phyloP scores from a whole-genome alignment of 2,888 invertebrate genomes.

The Caenorhabditis auriculariae region DNA sequence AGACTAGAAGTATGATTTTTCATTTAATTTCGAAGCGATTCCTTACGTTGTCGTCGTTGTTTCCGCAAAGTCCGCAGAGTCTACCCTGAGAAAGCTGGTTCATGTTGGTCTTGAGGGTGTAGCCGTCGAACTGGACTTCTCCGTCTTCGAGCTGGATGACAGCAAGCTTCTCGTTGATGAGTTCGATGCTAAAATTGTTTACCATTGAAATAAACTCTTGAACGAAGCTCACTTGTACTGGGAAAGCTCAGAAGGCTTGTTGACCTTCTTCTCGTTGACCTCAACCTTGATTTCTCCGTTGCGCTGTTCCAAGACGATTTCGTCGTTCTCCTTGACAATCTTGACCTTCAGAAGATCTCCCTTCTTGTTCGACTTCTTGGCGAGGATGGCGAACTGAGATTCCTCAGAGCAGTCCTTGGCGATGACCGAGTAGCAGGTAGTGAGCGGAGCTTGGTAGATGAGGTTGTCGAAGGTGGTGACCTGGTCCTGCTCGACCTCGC shows the following conservation, averaged over 20 bases:
- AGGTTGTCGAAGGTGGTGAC: slow-evolving; percentile 62
- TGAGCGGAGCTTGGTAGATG: slow-evolving; percentile 51
- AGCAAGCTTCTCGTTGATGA: slow-evolving; percentile 22
- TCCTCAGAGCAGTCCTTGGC: slow-evolving; percentile 65
- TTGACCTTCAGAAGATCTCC: slow-evolving; percentile 54
- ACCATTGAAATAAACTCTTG: neutral
- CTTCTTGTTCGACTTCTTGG: slow-evolving; percentile 50
- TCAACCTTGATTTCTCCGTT: slow-evolving; percentile 24
- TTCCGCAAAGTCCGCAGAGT: slow-evolving; percentile 62
- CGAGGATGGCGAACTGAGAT: slow-evolving; percentile 63
- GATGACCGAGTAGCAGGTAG: slow-evolving; percentile 64
- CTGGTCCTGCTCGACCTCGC: slow-evolving; percentile 26
- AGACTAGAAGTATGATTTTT: slow-evolving; percentile 12
- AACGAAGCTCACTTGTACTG: slow-evolving; percentile 11
- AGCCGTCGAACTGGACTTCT: slow-evolving; percentile 48
- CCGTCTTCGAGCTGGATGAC: slow-evolving; percentile 32
- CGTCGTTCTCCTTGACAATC: slow-evolving; percentile 19
- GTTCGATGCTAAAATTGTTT: slow-evolving; percentile 26
- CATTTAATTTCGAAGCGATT: too few relatives aligned
- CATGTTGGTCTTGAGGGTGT: slow-evolving; percentile 42
- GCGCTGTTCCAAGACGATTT: slow-evolving; percentile 25
- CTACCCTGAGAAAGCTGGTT: slow-evolving; percentile 34
- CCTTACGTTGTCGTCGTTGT: slow-evolving; percentile 50
- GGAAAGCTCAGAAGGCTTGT: slow-evolving; percentile 8
- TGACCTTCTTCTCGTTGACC: slow-evolving; percentile 37